Evolutionary conservation across 30 jellyfish, hydroid and myxozoan genomes (phyloP), one percentile per base, ranked within the genome.

Genomic region (Aurelia sp.): DNA sequence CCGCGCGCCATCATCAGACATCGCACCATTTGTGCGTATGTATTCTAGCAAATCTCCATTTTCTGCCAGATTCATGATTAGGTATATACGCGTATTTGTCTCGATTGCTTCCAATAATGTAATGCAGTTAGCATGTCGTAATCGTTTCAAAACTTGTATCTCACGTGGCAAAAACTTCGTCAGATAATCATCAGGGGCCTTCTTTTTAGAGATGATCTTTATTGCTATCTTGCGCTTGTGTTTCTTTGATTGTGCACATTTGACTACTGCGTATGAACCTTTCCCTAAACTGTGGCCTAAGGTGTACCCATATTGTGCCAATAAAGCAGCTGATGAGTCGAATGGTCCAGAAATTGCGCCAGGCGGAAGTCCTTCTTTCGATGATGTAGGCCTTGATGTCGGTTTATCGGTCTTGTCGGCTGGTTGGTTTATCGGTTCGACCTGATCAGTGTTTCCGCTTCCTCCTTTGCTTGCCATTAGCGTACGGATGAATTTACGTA

Each of bases 151-250:
- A 17, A 95, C 99, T 86, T 95, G 99, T 9, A 95, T 95, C 82
- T 95, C 99, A 7, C 99, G 85, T 33, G 99, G 99, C 17, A 95
- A 67, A 80, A 95, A 95, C 74, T 95, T 95, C 0, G 98, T 86
- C 58, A 95, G 47, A 88, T 95, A 95, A 72, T 95, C 99, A 21
- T 95, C 99, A 11, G 99, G 99, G 1, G 99, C 99, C 79, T 95
- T 95, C 86, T 95, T 95, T 76, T 95, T 95, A 21, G 99, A 95
- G n/a, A 95, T 95, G 33, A 95, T 95, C 63, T 95, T 95, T 30
- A 95, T 95, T 18, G 99, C 99, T 0, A 95, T 97, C 38, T 78
- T 80, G 38, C 97, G 67, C 79, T 82, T 85, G 72, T 95, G 99
- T 82, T 90, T 90, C 71, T 89, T 95, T 20, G 99, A 95, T 35